Conservation (phyloP, 2,888 invertebrate genomes). For the Peribatodes rhomboidaria region DNA sequence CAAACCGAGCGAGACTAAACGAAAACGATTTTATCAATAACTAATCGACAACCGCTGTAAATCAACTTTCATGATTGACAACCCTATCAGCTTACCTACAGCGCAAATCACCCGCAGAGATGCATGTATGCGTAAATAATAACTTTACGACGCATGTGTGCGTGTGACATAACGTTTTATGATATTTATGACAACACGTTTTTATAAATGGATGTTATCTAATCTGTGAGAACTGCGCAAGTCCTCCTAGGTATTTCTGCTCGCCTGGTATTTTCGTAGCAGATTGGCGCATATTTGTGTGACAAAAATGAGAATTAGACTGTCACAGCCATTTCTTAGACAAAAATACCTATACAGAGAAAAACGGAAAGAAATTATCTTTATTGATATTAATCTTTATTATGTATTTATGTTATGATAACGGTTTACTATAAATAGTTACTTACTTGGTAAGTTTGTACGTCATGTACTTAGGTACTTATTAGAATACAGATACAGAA, state of each 20-base stretch:
- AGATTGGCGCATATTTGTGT: slow-evolving; percentile 42
- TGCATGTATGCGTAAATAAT: slow-evolving; percentile 41
- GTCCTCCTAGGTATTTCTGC: slow-evolving; percentile 36
- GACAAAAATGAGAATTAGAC: not conserved
- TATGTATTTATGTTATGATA: too few species aligned
- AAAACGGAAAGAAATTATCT: too few species aligned
- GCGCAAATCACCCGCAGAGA: slow-evolving; percentile 81
- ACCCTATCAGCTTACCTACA: slow-evolving; percentile 68
- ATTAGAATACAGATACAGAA: too few species aligned
- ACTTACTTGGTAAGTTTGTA: too few species aligned
- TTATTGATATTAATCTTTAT: too few species aligned
- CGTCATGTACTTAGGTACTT: too few species aligned
- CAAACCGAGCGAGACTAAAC: slow-evolving; percentile 32
- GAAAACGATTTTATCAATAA: slow-evolving; percentile 36
- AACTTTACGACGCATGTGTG: slow-evolving; percentile 28
- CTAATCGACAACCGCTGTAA: slow-evolving; percentile 43
- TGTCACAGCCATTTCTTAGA: too few species aligned
- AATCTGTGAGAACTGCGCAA: slow-evolving; percentile 21
- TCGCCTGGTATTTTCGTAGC: slow-evolving; percentile 48
- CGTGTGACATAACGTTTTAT: slow-evolving; percentile 62
- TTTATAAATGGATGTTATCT: slow-evolving; percentile 43
- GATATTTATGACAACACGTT: slow-evolving; percentile 48
- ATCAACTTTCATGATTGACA: slow-evolving; percentile 54
- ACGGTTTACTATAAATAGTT: too few species aligned
- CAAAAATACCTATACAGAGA: not conserved